Evolutionary conservation across 1,140 invertebrate species (phyloP).

Genomic region (Drosophila pectinifera): DNA sequence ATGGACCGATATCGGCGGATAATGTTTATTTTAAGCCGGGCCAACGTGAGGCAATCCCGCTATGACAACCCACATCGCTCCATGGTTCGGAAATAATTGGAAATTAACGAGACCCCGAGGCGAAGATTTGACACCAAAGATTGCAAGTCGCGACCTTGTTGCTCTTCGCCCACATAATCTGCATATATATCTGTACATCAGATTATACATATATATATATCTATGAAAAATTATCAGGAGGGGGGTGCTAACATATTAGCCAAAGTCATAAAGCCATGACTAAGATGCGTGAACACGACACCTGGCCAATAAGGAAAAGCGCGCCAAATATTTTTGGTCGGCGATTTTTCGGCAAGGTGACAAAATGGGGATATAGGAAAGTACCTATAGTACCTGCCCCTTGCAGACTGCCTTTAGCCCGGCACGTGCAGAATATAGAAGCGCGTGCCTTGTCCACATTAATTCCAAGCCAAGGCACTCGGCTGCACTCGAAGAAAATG

Average conservation of each 20-base stretch:
- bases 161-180: slow-evolving; percentile 40
- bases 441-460: slow-evolving; percentile 67
- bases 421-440: slow-evolving; percentile 55
- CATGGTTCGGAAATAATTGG: slow-evolving; percentile 41
- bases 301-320: slow-evolving; percentile 35
- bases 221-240: background rate
- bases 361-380: slow-evolving; percentile 29
- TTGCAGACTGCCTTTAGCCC: background rate
- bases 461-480: slow-evolving; percentile 41
- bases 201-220: background rate
- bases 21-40: slow-evolving; percentile 31
- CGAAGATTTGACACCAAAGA: slow-evolving; percentile 58
- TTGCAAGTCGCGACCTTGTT: slow-evolving; percentile 52
- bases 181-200: too few relatives aligned
- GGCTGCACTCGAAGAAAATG: slow-evolving; percentile 18
- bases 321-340: slow-evolving; percentile 51
- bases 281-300: slow-evolving; percentile 29
- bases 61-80: slow-evolving; percentile 43
- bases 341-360: slow-evolving; percentile 47
- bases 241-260: slow-evolving; percentile 30
- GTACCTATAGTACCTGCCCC: background rate
- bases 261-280: slow-evolving; percentile 32
- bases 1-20: slow-evolving; percentile 16
- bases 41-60: slow-evolving; percentile 35
- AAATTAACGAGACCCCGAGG: slow-evolving; percentile 60